These are phyloP conservation scores for Ardeotis arabs DNA, from an alignment of 2,113 vertebrate genomes.

Conservation along the genomic window DNA sequence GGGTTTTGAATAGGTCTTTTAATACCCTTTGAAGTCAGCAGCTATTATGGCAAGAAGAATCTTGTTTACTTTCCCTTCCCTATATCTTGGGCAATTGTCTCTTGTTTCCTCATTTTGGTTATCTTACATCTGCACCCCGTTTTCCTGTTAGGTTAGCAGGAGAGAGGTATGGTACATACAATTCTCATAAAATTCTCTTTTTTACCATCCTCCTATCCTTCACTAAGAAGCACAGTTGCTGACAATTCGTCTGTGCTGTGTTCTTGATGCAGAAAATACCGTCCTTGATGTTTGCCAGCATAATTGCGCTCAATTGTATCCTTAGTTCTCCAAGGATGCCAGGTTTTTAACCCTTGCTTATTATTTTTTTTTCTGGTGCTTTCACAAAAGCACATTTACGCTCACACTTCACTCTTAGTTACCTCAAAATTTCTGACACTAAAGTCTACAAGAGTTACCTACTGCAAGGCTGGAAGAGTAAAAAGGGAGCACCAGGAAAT, in stretches of 20 bases:
- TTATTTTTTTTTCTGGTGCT: not conserved
- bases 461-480: not conserved
- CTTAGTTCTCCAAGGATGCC: rapidly evolving
- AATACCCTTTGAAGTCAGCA: not conserved
- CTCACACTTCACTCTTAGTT: not conserved
- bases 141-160: not conserved
- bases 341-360: not conserved
- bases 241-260: not conserved
- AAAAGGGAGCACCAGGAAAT: not conserved
- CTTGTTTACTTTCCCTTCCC: not conserved
- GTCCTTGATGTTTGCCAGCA: rapidly evolving
- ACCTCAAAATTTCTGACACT: rapidly evolving
- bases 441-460: not conserved
- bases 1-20: not conserved
- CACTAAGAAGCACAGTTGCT: not conserved
- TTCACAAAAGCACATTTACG: not conserved
- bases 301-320: rapidly evolving
- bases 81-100: not conserved
- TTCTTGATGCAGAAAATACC: not conserved
- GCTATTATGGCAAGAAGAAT: not conserved
- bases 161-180: rapidly evolving
- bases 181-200: not conserved
- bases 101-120: not conserved
- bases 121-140: not conserved
- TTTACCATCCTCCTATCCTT: not conserved